Conservation (phyloP, 2,113 vertebrate species). For the Neotoma lepida region DNA sequence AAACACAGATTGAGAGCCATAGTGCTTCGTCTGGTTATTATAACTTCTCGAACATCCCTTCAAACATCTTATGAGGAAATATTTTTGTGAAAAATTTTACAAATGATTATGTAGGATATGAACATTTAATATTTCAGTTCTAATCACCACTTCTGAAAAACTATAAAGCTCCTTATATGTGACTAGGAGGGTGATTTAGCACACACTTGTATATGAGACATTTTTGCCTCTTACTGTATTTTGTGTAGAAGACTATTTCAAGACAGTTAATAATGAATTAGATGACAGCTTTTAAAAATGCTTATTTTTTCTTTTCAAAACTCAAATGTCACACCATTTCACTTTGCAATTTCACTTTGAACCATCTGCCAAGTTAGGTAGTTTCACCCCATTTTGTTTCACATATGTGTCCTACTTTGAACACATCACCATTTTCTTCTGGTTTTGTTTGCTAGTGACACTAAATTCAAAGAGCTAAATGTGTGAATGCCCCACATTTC, state of each 20-base stretch:
- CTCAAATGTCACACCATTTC: constrained; percentile 56
- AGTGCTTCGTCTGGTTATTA: constrained; percentile 11
- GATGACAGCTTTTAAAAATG: constrained; percentile 39
- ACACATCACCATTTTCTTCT: constrained; percentile 64
- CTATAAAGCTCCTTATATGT: background rate
- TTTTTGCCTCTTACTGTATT: constrained; percentile 61
- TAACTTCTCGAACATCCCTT: background rate
- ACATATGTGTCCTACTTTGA: constrained; percentile 74
- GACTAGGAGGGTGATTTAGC: constrained; percentile 33
- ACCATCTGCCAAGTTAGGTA: constrained; percentile 72
- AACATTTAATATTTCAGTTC: constrained; percentile 40
- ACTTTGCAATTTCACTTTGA: constrained; percentile 61
- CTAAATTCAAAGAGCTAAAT: constrained; percentile 68
- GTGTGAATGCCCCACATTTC: constrained; percentile 65
- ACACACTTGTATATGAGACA: constrained; percentile 15
- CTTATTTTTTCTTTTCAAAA: background rate
- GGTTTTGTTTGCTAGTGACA: constrained; percentile 61
- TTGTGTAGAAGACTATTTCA: constrained; percentile 59
- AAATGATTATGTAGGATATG: constrained; percentile 35
- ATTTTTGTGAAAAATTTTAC: background rate
- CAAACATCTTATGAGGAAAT: background rate
- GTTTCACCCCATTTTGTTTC: constrained; percentile 61
- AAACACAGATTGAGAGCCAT: background rate
- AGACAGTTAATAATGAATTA: constrained; percentile 76
- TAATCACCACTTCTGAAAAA: background rate